phyloP scores from a whole-genome alignment of 1,140 invertebrate species.

The Cecropterus lyciades region DNA sequence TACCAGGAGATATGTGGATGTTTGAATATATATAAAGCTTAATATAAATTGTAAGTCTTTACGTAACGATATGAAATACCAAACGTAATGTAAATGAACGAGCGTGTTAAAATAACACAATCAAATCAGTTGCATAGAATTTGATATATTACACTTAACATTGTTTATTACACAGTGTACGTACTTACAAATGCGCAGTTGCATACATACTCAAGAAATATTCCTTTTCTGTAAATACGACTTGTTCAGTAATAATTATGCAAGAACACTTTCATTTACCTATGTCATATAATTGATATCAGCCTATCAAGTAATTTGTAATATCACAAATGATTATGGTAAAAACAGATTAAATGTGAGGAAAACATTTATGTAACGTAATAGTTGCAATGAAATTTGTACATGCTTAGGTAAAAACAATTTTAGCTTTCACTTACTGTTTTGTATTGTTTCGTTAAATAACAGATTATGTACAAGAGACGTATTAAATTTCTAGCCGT shows the following conservation, averaged over 20 bases:
- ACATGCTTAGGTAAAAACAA: background rate
- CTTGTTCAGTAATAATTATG: conserved; percentile 38
- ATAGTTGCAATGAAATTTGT: background rate
- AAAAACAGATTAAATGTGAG: conserved; percentile 4
- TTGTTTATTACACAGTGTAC: conserved; percentile 11
- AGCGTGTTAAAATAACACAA: conserved; percentile 12
- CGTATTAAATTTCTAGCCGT: no score
- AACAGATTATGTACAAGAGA: no score
- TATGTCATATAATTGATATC: conserved; percentile 19
- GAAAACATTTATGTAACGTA: conserved; percentile 2
- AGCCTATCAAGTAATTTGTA: conserved; percentile 21
- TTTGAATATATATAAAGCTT: no score
- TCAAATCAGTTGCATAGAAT: conserved; percentile 10
- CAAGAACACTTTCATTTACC: conserved; percentile 42
- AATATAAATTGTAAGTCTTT: no score
- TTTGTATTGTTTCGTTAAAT: no score
- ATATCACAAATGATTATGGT: conserved; percentile 13
- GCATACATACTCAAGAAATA: conserved; percentile 18
- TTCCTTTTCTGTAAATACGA: conserved; percentile 12
- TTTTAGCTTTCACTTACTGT: no score
- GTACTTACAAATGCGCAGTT: conserved; percentile 20
- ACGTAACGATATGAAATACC: no score
- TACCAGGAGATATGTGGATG: no score
- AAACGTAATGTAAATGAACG: background rate
- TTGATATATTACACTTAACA: conserved; percentile 14